Conservation (phyloP, 1,140 invertebrate genomes). For the Rhagoletis zephyria region DNA sequence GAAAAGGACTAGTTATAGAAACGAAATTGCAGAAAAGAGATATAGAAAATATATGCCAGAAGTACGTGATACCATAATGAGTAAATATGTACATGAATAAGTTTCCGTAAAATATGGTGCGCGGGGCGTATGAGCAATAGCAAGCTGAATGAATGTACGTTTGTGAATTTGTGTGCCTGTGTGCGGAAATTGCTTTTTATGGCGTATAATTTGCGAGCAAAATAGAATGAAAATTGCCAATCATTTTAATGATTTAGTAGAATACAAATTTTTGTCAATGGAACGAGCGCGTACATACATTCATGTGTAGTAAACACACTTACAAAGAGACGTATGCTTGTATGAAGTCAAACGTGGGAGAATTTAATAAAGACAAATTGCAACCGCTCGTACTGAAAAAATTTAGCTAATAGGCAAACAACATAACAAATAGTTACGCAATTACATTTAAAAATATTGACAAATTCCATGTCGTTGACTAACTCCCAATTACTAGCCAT, state of each 20-base stretch:
- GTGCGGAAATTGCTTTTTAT: background rate
- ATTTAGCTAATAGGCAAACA: no score
- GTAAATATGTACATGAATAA: background rate
- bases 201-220: background rate
- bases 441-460: background rate
- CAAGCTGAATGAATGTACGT: background rate
- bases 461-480: background rate
- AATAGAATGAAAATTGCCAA: constrained; percentile 3
- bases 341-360: no score
- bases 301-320: no score
- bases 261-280: no score
- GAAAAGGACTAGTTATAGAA: no score
- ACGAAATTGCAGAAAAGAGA: no score
- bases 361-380: no score
- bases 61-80: no score
- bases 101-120: background rate
- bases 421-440: no score
- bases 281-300: background rate
- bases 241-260: constrained; percentile 13
- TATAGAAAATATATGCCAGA: no score
- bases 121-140: constrained; percentile 10
- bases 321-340: no score
- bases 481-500: background rate
- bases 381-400: no score
- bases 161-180: background rate